Percentiles rank a stretch among this genome's conserved stretches.
phyloP scores from a whole-genome alignment of 2,888 invertebrate species.

The Ypsolopha scabrella region DNA sequence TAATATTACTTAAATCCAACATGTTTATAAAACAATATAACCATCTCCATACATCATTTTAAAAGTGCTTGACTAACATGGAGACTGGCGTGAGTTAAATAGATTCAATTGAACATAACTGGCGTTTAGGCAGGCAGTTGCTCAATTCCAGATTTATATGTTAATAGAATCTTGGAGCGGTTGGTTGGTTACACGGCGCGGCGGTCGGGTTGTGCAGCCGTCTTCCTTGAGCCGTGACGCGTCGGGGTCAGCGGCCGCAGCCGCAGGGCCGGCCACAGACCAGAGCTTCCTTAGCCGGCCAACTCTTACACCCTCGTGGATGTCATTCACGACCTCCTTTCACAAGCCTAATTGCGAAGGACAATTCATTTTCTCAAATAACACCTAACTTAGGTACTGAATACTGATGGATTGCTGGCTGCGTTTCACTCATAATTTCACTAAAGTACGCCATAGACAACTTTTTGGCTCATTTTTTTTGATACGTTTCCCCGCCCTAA shows the following conservation, averaged over 20 bases:
- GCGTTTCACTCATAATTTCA: too few species aligned
- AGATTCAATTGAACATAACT: constrained; percentile 1
- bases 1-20: too few species aligned
- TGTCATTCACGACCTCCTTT: constrained; percentile 41
- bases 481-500: too few species aligned
- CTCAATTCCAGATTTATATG: constrained; percentile 1
- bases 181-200: not conserved
- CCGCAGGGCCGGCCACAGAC: not conserved
- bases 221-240: constrained; percentile 57
- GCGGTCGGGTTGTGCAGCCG: constrained; percentile 36
- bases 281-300: not conserved
- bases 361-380: too few species aligned
- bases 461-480: too few species aligned
- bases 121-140: not conserved
- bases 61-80: too few species aligned
- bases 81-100: not conserved
- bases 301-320: constrained; percentile 34
- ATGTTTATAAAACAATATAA: not conserved
- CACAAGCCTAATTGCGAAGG: not conserved
- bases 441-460: too few species aligned
- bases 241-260: constrained; percentile 53
- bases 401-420: too few species aligned
- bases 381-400: too few species aligned
- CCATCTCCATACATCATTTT: not conserved
- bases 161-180: constrained; percentile 3